Evolutionary conservation across 2,888 invertebrate genomes (phyloP).

Genomic region (Rhogogaster chlorosoma): DNA sequence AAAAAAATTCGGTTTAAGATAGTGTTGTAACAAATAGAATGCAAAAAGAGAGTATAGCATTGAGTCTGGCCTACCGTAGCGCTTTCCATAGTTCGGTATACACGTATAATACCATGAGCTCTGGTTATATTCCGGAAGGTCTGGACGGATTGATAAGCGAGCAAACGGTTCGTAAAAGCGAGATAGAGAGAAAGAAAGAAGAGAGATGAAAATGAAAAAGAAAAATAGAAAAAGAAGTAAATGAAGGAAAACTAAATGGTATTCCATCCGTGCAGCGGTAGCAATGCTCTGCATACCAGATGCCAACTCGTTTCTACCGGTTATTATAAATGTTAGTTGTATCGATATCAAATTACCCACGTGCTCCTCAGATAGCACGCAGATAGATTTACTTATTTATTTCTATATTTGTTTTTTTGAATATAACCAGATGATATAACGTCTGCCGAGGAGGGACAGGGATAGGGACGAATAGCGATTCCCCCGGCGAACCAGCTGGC

Average conservation of each 20-base stretch:
- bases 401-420: constrained; percentile 2
- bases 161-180: neutral
- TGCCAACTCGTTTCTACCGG: constrained; percentile 44
- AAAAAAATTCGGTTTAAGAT: neutral
- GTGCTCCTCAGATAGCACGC: constrained; percentile 24
- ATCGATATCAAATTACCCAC: constrained; percentile 47
- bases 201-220: neutral
- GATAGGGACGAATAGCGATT: constrained; percentile 30
- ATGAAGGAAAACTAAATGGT: neutral
- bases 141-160: constrained; percentile 42
- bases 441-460: constrained; percentile 31
- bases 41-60: neutral
- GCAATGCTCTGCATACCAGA: constrained; percentile 42
- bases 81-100: neutral
- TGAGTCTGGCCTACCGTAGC: neutral
- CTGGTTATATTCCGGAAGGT: constrained; percentile 20
- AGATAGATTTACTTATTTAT: constrained; percentile 28
- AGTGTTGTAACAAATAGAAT: neutral
- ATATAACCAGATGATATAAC: constrained; percentile 41
- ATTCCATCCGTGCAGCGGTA: constrained; percentile 16
- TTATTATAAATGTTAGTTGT: constrained; percentile 48
- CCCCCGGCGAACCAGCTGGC: constrained; percentile 9
- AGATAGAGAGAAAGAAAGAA: neutral
- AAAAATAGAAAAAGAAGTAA: neutral
- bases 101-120: neutral